Base-by-base conservation (phyloP, 2,888 invertebrate genomes). In the Parnassius orleans region DNA sequence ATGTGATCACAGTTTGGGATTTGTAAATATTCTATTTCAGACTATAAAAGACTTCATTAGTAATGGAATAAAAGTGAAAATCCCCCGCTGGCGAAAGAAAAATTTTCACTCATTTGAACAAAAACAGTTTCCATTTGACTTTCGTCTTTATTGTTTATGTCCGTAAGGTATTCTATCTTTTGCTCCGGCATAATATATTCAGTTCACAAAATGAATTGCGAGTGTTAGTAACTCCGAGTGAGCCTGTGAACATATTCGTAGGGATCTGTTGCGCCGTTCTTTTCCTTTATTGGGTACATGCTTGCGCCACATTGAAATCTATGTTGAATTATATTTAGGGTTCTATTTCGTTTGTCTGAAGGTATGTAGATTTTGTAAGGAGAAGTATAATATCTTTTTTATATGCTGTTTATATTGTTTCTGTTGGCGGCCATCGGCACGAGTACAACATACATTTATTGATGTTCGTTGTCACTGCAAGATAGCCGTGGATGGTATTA, bases 131-230 rank as follows among this genome's bases (percentile, higher is more conserved):
- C 67, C 64, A 70, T 77, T 69, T 77, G 76, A 89, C 79, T 83
- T 77, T 84, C 76, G 73, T 68, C 78, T 80, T 81, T 89, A 83
- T 78, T 66, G 65, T 60, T 60, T 69, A 66, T 41, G 67, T 69
- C 52, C 66, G 77, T 83, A 80, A 81, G 80, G 88, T 84, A 70
- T 77, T 78, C 79, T 87, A 80, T 87, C 75, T 79, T 73, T 78
- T 83, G 83, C 75, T 69, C 67, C 59, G 60, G 66, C 68, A 72
- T 90, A 91, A 91, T 90, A 83, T 91, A 91, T 91, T 91, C 91
- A 86, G 88, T 90, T 88, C 87, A 81, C 88, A 90, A 90, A 90
- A 91, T 91, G 90, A 91, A 91, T 91, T 90, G 90, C 86, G 87
- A 87, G 86, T 88, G 90, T 90, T 90, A 90, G 87, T 90, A 90